Evolutionary conservation across 2,797 vertebrate genomes (phyloP).

Genomic region (Crenuchus spilurus): DNA sequence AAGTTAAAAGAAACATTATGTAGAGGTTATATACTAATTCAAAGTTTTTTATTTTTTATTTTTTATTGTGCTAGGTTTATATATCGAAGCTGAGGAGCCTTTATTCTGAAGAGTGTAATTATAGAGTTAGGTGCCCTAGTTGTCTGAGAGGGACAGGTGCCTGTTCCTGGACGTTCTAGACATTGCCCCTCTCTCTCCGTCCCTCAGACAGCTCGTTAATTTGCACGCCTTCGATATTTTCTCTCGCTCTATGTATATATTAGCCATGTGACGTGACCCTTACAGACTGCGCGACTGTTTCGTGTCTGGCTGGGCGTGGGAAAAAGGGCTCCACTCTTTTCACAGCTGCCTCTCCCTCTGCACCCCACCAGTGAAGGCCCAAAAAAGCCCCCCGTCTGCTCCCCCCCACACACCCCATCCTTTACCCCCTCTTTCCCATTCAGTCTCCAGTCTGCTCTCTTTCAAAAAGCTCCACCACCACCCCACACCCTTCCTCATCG

Average conservation of each 20-base stretch:
- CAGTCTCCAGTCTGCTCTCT: constrained; percentile 76
- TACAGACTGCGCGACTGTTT: constrained; percentile 81
- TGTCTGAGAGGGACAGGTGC: constrained; percentile 46
- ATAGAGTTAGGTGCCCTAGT: neutral
- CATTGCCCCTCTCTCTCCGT: constrained; percentile 21
- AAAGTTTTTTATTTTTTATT: neutral
- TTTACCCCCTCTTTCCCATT: constrained; percentile 68
- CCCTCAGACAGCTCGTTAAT: constrained; percentile 79
- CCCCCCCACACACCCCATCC: constrained; percentile 58
- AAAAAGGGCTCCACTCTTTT: constrained; percentile 91
- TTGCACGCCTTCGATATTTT: constrained; percentile 73
- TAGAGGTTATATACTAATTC: too few relatives aligned
- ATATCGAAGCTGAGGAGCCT: neutral
- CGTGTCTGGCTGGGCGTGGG: constrained; percentile 89
- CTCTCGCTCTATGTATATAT: constrained; percentile 77
- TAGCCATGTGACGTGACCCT: constrained; percentile 88
- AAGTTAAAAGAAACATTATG: neutral
- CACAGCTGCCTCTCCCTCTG: constrained; percentile 86
- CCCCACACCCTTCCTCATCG: constrained; percentile 43
- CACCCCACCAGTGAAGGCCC: constrained; percentile 81
- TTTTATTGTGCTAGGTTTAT: too few relatives aligned
- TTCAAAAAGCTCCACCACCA: constrained; percentile 74
- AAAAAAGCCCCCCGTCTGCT: constrained; percentile 42
- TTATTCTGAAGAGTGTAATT: neutral
- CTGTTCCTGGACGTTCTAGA: neutral